These are phyloP conservation scores for Lepidocyrtinus sp. DNA, from an alignment of 2,888 invertebrate species.

Conservation along the genomic window DNA sequence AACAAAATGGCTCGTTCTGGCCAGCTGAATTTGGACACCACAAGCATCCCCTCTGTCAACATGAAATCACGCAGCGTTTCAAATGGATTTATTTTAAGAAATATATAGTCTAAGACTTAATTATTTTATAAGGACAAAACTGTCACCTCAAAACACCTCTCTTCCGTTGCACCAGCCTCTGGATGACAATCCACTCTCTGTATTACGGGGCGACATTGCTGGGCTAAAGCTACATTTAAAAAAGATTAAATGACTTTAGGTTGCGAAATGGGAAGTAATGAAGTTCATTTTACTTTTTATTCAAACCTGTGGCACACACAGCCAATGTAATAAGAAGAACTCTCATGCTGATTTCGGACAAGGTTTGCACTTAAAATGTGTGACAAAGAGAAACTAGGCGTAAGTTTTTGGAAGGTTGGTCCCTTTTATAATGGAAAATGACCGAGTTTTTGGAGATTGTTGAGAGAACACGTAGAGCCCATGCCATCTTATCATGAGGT, in stretches of 20 bases:
- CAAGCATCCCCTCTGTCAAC: constrained; percentile 81
- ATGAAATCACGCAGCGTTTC: no score
- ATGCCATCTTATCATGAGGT: no score
- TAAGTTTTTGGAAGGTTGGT: no score
- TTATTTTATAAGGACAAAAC: no score
- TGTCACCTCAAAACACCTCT: constrained; percentile 76
- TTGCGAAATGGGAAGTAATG: not conserved
- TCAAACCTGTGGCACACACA: constrained; percentile 38
- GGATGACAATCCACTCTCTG: constrained; percentile 79
- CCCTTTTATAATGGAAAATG: no score
- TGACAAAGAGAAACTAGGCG: no score
- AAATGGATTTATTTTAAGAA: no score
- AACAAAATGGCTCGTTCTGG: constrained; percentile 50
- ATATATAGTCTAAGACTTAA: no score
- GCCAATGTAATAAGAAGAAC: not conserved
- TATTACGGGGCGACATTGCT: constrained; percentile 55
- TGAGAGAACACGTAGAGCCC: no score
- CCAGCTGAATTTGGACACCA: constrained; percentile 74
- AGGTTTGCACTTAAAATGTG: no score
- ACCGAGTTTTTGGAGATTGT: no score
- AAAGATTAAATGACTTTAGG: not conserved
- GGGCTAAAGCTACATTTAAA: constrained; percentile 37
- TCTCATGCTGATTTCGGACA: no score
- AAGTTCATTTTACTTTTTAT: not conserved
- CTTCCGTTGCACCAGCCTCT: constrained; percentile 75